Conservation (phyloP, 2,797 vertebrate genomes). For the Chloroceryle inda region DNA sequence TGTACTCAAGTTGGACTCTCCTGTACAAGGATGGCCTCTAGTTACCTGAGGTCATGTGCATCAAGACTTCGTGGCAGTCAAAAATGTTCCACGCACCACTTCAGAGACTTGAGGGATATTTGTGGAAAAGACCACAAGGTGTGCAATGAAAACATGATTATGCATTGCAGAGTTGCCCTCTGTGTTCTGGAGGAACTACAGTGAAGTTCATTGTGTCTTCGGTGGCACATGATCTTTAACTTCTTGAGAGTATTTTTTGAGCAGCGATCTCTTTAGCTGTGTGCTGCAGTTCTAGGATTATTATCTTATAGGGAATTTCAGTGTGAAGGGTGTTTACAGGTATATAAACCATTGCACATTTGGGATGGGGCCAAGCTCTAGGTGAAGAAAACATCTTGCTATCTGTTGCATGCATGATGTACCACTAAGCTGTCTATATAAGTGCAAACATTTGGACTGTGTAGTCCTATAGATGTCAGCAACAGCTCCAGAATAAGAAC, state of each 20-base stretch:
- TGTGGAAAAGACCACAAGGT: neutral
- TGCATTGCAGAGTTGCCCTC: neutral
- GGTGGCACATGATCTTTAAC: neutral
- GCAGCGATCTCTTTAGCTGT: neutral
- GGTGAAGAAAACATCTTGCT: rapidly evolving
- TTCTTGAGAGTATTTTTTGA: neutral
- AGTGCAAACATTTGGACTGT: neutral
- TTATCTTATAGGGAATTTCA: neutral
- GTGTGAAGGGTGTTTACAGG: neutral
- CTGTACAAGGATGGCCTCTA: neutral
- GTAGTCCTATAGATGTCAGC: neutral
- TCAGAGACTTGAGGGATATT: neutral
- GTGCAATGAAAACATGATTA: rapidly evolving
- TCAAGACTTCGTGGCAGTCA: neutral
- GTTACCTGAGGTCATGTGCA: neutral
- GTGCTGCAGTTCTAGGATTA: neutral
- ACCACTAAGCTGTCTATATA: neutral
- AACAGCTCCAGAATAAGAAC: neutral
- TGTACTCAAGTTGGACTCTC: neutral
- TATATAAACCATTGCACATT: neutral
- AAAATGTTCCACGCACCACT: neutral
- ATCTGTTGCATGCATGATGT: neutral
- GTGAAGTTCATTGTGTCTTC: neutral
- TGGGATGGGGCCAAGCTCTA: neutral
- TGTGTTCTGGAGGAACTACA: neutral